These are phyloP conservation scores for Lerema accius DNA, from an alignment of 1,140 invertebrate genomes.

Conservation along the genomic window DNA sequence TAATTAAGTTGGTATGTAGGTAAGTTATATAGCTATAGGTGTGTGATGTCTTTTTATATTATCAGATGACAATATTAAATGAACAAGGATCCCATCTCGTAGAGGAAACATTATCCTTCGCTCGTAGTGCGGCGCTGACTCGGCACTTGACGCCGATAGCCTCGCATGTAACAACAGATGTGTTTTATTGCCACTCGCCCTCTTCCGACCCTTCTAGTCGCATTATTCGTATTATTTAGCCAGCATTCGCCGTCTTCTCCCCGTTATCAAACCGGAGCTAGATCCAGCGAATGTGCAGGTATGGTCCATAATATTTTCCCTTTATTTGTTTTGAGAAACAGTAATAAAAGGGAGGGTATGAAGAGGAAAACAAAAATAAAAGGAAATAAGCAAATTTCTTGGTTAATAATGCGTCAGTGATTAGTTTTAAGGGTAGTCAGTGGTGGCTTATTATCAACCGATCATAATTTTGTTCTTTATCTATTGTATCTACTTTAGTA, in stretches of 20 bases:
- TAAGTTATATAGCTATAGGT: no score
- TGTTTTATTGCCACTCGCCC: constrained; percentile 36
- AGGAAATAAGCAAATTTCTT: no score
- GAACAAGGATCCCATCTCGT: constrained; percentile 7
- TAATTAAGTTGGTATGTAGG: neutral
- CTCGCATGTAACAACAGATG: constrained; percentile 37
- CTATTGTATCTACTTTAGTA: no score
- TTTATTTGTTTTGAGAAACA: constrained; percentile 8
- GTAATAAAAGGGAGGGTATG: no score
- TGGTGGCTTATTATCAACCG: no score
- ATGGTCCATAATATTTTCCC: constrained; percentile 26
- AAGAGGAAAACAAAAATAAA: neutral
- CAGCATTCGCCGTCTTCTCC: constrained; percentile 24
- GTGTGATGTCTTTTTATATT: constrained; percentile 6
- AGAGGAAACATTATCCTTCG: constrained; percentile 18
- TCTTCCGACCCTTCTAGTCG: constrained; percentile 25
- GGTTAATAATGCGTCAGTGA: no score
- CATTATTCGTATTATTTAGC: constrained; percentile 33
- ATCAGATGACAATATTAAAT: constrained; percentile 19
- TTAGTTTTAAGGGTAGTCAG: no score
- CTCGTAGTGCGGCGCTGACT: constrained; percentile 12
- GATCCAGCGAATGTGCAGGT: constrained; percentile 23
- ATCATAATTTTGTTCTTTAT: no score
- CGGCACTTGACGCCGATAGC: constrained; percentile 28
- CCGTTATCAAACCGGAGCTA: constrained; percentile 28